Conservation (phyloP, 2,113 vertebrate genomes). For the Rattus norvegicus region DNA sequence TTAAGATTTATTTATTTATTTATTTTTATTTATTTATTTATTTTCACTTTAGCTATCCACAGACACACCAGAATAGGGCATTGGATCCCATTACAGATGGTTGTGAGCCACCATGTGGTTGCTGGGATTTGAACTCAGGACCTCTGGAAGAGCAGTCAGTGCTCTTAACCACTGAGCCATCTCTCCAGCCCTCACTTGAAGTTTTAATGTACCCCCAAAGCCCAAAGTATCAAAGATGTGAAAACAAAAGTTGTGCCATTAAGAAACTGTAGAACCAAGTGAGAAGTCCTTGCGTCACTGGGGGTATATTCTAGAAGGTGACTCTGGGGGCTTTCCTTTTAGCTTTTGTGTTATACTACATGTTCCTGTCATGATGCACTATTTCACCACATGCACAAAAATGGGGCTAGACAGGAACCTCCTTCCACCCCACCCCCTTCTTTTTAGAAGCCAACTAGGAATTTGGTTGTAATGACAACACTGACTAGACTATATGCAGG, state of each 20-base stretch:
- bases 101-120: too few relatives aligned
- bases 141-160: too few relatives aligned
- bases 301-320: background rate
- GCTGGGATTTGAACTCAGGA: too few relatives aligned
- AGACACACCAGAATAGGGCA: too few relatives aligned
- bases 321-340: background rate
- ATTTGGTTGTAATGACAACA: background rate
- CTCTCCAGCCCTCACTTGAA: too few relatives aligned
- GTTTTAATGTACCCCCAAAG: background rate
- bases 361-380: background rate
- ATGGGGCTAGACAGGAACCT: background rate
- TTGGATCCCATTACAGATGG: too few relatives aligned
- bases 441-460: background rate
- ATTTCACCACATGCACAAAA: background rate
- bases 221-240: background rate
- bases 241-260: too few relatives aligned
- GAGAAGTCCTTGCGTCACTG: background rate
- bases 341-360: background rate
- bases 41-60: too few relatives aligned
- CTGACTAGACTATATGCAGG: background rate
- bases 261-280: background rate
- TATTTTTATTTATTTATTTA: too few relatives aligned
- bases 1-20: too few relatives aligned
- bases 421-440: background rate
- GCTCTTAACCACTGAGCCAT: too few relatives aligned